Conservation (phyloP, 2,113 vertebrate species). For the Daboia siamensis region DNA sequence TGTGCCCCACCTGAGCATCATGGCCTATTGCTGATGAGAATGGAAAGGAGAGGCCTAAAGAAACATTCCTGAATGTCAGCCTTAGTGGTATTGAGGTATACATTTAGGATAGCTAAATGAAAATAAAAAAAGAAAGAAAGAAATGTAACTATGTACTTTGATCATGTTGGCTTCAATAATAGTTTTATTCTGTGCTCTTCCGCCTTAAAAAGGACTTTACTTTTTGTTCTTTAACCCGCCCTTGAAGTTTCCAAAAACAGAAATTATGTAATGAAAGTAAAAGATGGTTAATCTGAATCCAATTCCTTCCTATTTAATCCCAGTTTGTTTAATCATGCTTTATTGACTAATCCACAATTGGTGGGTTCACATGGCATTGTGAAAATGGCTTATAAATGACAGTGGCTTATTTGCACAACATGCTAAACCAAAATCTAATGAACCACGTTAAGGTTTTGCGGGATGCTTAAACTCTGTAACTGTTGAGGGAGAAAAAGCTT, state of each 20-base stretch:
- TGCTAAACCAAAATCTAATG: neutral
- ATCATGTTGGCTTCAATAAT: neutral
- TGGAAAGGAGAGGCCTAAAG: neutral
- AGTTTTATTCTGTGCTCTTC: neutral
- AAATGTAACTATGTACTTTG: neutral
- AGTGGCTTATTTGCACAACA: neutral
- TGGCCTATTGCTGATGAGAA: neutral
- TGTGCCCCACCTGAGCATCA: neutral
- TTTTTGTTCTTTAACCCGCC: neutral
- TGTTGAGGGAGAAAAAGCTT: neutral
- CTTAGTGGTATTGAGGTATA: neutral
- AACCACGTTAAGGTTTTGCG: neutral
- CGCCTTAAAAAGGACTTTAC: neutral
- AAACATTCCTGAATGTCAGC: neutral
- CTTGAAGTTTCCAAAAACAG: neutral
- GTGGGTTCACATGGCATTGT: neutral
- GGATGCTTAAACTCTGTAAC: neutral
- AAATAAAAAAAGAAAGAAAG: neutral
- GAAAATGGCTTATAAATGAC: neutral
- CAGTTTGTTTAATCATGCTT: neutral
- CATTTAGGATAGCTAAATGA: neutral
- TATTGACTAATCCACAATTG: neutral
- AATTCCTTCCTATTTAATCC: neutral
- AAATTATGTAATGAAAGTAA: neutral
- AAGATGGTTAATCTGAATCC: neutral